phyloP scores from a whole-genome alignment of 2,888 invertebrate genomes.

The Diogma glabrata region DNA sequence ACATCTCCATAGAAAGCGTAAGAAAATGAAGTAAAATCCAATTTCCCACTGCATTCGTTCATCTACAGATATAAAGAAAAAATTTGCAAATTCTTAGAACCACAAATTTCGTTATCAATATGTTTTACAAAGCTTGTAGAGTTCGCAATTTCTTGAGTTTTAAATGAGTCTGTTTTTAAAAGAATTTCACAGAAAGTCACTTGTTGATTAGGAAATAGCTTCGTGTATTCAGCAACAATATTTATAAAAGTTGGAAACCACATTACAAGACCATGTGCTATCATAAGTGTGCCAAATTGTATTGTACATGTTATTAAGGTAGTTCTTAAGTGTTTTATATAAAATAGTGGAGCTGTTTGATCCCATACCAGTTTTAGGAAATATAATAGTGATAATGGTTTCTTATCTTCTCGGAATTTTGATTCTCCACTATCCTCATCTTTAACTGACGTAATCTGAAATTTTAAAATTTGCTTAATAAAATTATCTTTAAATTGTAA shows the following conservation, averaged over 20 bases:
- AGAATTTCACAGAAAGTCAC: slow-evolving; percentile 29
- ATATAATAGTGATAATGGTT: no score
- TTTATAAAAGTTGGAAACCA: slow-evolving; percentile 34
- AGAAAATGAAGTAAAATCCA: no score
- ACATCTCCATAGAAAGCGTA: slow-evolving; percentile 24
- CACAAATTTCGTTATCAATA: no score
- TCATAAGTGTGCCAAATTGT: slow-evolving; percentile 29
- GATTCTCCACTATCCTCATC: no score
- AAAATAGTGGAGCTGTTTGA: slow-evolving; percentile 31
- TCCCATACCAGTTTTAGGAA: slow-evolving; percentile 31
- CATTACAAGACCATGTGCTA: slow-evolving; percentile 31
- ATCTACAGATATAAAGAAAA: no score
- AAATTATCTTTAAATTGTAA: neutral
- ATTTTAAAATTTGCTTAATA: neutral
- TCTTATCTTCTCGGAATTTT: no score
- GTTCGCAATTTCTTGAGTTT: no score
- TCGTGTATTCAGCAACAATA: slow-evolving; percentile 26
- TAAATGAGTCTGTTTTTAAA: no score
- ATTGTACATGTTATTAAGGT: slow-evolving; percentile 28
- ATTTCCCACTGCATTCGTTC: no score
- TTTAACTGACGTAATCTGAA: neutral
- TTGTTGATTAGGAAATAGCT: slow-evolving; percentile 22
- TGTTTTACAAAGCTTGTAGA: no score
- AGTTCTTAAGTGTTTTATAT: slow-evolving; percentile 24
- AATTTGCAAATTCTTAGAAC: no score